These are phyloP conservation scores for Balearica regulorum DNA, from an alignment of 2,797 vertebrate species.

Conservation along the genomic window DNA sequence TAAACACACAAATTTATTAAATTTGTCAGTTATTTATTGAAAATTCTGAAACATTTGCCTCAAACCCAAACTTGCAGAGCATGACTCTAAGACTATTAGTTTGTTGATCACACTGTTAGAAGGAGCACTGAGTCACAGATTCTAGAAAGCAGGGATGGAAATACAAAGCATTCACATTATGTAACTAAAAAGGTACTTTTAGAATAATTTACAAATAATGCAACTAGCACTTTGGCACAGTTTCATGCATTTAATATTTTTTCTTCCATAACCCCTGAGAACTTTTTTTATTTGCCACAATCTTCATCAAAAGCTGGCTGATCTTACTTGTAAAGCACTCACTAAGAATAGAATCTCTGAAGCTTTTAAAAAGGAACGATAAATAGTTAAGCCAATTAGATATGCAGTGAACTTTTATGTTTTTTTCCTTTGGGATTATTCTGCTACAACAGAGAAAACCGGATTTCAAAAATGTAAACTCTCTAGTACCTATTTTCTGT, in stretches of 20 bases:
- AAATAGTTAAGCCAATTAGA: background rate
- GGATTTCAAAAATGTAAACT: background rate
- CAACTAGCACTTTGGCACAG: background rate
- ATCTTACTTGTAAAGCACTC: background rate
- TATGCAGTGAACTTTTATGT: rapidly evolving
- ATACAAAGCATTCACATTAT: background rate
- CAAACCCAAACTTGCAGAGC: background rate
- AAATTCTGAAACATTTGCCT: background rate
- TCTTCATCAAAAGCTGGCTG: background rate
- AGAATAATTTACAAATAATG: background rate
- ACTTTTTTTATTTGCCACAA: background rate
- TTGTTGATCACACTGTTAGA: background rate
- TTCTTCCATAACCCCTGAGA: background rate
- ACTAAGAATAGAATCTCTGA: background rate
- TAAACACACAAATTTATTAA: background rate
- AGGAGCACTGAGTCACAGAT: background rate
- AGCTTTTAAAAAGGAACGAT: background rate
- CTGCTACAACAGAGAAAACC: background rate
- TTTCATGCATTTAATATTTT: background rate
- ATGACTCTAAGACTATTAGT: background rate
- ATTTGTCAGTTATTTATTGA: background rate
- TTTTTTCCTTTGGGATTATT: background rate
- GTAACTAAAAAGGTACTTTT: background rate
- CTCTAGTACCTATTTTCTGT: background rate
- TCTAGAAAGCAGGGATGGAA: background rate